These are phyloP conservation scores for Umimayanthus chanpuru DNA, from an alignment of 92 coral and sea anemone species.

Conservation along the genomic window DNA sequence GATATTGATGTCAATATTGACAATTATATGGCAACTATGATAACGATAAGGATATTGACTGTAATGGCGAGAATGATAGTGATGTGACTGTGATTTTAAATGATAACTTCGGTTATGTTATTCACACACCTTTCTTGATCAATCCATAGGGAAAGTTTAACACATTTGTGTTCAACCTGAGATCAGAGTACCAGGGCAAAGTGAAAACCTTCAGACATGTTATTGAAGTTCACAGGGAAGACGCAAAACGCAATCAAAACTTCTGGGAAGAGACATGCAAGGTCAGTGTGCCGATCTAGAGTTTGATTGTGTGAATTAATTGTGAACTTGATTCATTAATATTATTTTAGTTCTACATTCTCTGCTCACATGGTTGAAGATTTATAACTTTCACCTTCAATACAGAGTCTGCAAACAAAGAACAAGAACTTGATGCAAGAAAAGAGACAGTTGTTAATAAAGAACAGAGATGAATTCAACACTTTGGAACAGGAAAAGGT, in stretches of 20 bases:
- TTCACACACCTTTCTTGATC: background rate
- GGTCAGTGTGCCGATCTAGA: conserved; percentile 53
- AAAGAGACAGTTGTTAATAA: conserved; percentile 76
- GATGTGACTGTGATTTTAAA: background rate
- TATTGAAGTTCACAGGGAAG: conserved; percentile 89
- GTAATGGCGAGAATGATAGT: background rate
- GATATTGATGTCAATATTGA: too few species aligned
- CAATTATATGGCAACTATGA: background rate
- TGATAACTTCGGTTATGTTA: background rate
- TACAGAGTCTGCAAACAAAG: conserved; percentile 89
- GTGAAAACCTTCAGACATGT: conserved; percentile 92
- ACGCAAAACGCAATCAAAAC: conserved; percentile 64
- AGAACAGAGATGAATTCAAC: conserved; percentile 90
- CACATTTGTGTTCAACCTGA: conserved; percentile 88
- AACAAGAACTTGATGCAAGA: conserved; percentile 86
- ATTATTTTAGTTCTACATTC: too few species aligned
- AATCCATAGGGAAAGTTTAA: conserved; percentile 86
- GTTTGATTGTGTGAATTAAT: background rate
- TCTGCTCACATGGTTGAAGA: too few species aligned
- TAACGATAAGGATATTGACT: background rate
- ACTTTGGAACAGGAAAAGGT: conserved; percentile 86
- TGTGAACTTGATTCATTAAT: background rate
- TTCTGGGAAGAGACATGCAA: conserved; percentile 91
- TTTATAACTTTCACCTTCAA: background rate
- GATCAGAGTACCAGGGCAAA: conserved; percentile 87